Evolutionary conservation across 2,888 invertebrate genomes (phyloP).

Genomic region (Macroteleia sp.): DNA sequence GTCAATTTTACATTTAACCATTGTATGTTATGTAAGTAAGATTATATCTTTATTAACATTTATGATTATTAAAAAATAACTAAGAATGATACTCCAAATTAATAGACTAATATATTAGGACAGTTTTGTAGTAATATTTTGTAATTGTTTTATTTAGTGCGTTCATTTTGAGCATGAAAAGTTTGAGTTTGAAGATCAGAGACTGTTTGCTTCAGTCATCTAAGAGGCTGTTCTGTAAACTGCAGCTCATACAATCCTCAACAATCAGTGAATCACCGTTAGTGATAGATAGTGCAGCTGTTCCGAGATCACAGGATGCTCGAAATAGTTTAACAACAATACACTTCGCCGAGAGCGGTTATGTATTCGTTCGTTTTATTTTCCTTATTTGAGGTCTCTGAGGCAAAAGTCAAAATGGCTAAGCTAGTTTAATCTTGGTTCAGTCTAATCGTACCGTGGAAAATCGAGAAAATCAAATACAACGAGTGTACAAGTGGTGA

Average conservation of each 20-base stretch:
- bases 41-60: constrained; percentile 9
- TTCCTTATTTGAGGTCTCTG: constrained; percentile 7
- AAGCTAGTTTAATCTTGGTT: constrained; percentile 35
- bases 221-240: constrained; percentile 79
- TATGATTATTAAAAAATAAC: too few relatives aligned
- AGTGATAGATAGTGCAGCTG: constrained; percentile 82
- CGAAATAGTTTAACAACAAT: constrained; percentile 82
- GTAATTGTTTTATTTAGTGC: neutral
- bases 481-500: constrained; percentile 33
- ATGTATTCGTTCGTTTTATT: constrained; percentile 25
- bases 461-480: constrained; percentile 56
- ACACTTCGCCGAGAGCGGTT: constrained; percentile 60
- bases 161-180: neutral
- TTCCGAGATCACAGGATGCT: constrained; percentile 75
- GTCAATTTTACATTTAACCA: constrained; percentile 1
- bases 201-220: constrained; percentile 60
- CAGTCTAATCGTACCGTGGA: constrained; percentile 30
- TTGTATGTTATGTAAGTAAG: constrained; percentile 9
- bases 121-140: too few relatives aligned
- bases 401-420: constrained; percentile 42
- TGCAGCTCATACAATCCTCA: constrained; percentile 71
- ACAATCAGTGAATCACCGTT: constrained; percentile 82
- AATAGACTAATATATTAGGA: neutral
- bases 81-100: too few relatives aligned
- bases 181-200: constrained; percentile 79